Conservation (phyloP, 2,113 vertebrate species). For the Lepidothrix coronata region DNA sequence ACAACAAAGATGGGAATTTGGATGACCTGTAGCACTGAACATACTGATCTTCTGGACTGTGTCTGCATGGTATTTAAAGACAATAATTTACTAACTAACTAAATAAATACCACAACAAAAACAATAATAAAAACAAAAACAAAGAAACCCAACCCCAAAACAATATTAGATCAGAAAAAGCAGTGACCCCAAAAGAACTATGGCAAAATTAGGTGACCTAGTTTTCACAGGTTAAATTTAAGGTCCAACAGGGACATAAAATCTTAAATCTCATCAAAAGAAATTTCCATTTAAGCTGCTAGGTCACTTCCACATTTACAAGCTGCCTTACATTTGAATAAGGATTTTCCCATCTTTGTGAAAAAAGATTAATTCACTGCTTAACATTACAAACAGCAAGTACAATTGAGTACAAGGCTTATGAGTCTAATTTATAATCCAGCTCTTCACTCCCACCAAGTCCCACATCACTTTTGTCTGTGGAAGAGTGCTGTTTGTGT, state of each 20-base stretch:
- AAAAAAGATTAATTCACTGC: neutral
- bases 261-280: neutral
- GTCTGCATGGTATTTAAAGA: neutral
- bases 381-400: constrained; percentile 23
- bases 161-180: neutral
- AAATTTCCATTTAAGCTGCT: neutral
- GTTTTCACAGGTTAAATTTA: neutral
- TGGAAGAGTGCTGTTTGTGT: neutral
- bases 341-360: constrained; percentile 7
- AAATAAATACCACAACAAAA: no score
- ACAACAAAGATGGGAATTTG: neutral
- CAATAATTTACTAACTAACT: neutral
- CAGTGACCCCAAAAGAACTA: neutral
- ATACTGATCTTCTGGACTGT: neutral
- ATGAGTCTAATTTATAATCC: neutral
- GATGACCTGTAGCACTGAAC: neutral
- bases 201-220: neutral
- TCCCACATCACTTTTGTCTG: neutral
- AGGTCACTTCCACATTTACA: neutral
- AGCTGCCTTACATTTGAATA: neutral
- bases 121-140: neutral
- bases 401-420: neutral
- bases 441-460: neutral
- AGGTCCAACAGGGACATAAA: neutral
- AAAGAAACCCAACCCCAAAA: neutral